Percentiles rank a stretch among this genome's conserved stretches.
phyloP scores from a whole-genome alignment of 1,140 invertebrate genomes.

The Homarus americanus region DNA sequence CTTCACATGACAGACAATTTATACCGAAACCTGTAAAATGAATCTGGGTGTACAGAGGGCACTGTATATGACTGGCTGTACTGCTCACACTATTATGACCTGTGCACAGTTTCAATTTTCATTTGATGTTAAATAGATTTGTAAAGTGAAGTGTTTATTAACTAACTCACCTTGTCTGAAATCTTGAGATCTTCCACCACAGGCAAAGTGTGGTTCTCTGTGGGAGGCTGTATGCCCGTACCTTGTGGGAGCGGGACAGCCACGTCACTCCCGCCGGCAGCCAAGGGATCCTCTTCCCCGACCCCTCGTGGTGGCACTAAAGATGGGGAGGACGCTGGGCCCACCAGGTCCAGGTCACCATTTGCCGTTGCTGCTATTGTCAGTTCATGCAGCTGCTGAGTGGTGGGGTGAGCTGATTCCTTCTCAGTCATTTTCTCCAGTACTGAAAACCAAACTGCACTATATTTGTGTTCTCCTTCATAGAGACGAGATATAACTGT shows the following conservation, averaged over 20 bases:
- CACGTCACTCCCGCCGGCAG: neutral
- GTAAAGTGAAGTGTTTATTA: neutral
- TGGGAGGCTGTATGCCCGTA: constrained; percentile 58
- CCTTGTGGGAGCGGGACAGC: constrained; percentile 40
- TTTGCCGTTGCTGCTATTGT: constrained; percentile 75
- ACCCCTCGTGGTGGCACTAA: neutral
- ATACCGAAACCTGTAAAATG: too few species aligned
- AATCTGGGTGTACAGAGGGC: too few species aligned
- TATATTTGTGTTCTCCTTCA: too few species aligned
- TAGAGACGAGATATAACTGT: too few species aligned
- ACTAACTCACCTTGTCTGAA: constrained; percentile 55
- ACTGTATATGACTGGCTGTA: too few species aligned
- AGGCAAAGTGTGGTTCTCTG: constrained; percentile 32
- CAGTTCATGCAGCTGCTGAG: constrained; percentile 59
- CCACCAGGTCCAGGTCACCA: constrained; percentile 48
- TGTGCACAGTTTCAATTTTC: too few species aligned
- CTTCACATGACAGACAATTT: too few species aligned
- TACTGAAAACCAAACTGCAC: constrained; percentile 81
- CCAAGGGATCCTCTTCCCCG: constrained; percentile 12
- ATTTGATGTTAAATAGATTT: too few species aligned
- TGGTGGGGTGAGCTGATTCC: constrained; percentile 89
- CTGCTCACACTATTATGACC: too few species aligned
- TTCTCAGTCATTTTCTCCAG: constrained; percentile 97
- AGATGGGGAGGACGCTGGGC: constrained; percentile 49
- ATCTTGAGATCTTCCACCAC: constrained; percentile 14